phyloP scores from a whole-genome alignment of 2,797 vertebrate genomes.

The Chaetodon trifasciatus region DNA sequence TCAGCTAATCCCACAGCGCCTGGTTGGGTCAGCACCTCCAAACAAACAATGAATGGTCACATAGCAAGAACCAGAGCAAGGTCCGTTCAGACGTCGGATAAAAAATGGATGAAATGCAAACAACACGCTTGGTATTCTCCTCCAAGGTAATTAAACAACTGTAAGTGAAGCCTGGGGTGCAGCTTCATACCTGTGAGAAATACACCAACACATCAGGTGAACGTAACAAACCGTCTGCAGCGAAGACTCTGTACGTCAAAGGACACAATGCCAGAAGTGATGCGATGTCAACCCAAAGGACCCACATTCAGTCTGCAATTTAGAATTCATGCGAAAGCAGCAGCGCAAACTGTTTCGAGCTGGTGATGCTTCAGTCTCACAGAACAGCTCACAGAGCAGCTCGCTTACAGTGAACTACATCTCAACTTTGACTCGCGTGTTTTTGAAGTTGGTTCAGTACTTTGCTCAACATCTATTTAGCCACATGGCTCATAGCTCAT shows the following conservation, averaged over 20 bases:
- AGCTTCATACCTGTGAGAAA: slow-evolving; percentile 3
- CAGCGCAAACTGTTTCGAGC: not conserved
- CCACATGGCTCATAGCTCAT: slow-evolving; percentile 27
- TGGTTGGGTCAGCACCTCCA: slow-evolving; percentile 44
- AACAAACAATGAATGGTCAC: slow-evolving; percentile 48
- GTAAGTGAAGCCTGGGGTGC: not conserved
- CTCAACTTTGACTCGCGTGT: not conserved
- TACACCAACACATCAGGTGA: not conserved
- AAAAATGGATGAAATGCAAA: slow-evolving; percentile 33
- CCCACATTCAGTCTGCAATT: not conserved
- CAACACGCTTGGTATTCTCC: not conserved
- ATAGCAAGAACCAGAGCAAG: slow-evolving; percentile 28
- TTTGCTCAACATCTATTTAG: slow-evolving; percentile 16
- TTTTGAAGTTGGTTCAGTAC: slow-evolving; percentile 24
- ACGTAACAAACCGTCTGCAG: not conserved
- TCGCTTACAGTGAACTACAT: not conserved
- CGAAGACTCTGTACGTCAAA: not conserved
- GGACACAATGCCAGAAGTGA: slow-evolving; percentile 5
- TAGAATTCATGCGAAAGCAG: slow-evolving; percentile 1
- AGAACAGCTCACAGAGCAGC: not conserved
- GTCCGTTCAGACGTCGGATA: slow-evolving; percentile 26
- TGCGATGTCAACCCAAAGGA: slow-evolving; percentile 5
- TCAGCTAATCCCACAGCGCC: slow-evolving; percentile 57
- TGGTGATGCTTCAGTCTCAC: not conserved
- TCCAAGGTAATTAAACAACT: slow-evolving; percentile 20